These are phyloP conservation scores for Xestia ashworthii DNA, from an alignment of 2,888 invertebrate species.

Conservation along the genomic window DNA sequence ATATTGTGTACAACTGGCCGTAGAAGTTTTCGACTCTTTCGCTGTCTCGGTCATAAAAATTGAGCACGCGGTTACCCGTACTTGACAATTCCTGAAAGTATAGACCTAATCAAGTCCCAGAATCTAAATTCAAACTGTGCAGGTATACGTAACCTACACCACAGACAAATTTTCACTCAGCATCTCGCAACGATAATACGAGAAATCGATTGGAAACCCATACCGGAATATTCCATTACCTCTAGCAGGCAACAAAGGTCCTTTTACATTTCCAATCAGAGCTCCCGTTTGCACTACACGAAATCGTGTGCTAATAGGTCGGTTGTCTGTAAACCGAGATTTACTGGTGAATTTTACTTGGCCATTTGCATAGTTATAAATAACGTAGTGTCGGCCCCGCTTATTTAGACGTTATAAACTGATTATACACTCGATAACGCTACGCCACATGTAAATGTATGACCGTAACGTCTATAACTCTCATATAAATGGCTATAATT, in stretches of 20 bases:
- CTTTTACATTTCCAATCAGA: constrained; percentile 67
- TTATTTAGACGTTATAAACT: constrained; percentile 86
- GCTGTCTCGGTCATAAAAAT: no score
- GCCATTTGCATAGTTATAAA: constrained; percentile 84
- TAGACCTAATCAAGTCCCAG: not conserved
- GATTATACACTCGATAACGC: constrained; percentile 84
- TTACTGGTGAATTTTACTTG: constrained; percentile 79
- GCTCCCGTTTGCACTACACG: constrained; percentile 53
- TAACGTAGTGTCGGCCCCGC: constrained; percentile 81
- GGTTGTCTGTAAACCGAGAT: constrained; percentile 79
- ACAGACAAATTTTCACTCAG: constrained; percentile 9
- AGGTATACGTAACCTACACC: constrained; percentile 5
- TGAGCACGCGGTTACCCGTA: not conserved
- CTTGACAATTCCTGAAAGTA: not conserved
- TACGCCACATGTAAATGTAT: constrained; percentile 80
- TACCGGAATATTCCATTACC: constrained; percentile 55
- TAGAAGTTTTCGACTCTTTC: no score
- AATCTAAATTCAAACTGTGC: constrained; percentile 5
- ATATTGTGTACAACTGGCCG: no score
- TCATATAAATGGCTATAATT: constrained; percentile 66
- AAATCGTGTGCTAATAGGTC: constrained; percentile 74
- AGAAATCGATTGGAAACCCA: constrained; percentile 55
- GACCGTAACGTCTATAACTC: constrained; percentile 72
- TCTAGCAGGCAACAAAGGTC: constrained; percentile 45
- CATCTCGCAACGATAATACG: constrained; percentile 36